Base-by-base conservation (phyloP, 2,797 vertebrate genomes). In the Sebastes dallii region DNA sequence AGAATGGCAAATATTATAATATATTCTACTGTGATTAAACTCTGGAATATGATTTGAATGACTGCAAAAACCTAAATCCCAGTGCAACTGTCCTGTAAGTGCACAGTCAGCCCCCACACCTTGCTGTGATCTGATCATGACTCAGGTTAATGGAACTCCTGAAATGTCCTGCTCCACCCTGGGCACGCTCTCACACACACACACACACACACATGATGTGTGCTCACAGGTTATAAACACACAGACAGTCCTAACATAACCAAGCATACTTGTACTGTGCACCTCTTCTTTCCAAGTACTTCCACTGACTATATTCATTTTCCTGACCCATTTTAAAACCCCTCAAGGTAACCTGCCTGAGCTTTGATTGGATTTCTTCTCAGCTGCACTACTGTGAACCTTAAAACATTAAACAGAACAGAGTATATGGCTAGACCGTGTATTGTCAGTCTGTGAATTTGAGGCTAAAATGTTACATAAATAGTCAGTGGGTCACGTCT, bases 61-160 rank as follows among this genome's bases (percentile, higher is more conserved):
- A 25, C 50, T 71, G 27, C 67, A 50, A 72, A 67, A 46, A 25
- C 18, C 18, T 55, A 46, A 82, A 67, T 52, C 34, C 29, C 2
- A 8, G n/a, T 18, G 42, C 55, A 58, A 68, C 29, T 56, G 42
- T 46, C 56, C n/a, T 81, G 77, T 61, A 82, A 75, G 34, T 42
- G 79, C 59, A 16, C 13, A 24, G 75, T 75, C 73, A 85, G 86
- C 83, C 61, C 60, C 59, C 78, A 77, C 82, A 55, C 65, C 75
- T 65, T 72, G 82, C 81, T 78, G 77, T 36, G 42, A 89, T 85
- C 78, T 29, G 27, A 65, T 18, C 32, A 77, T 95, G 94, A 96
- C 85, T 96, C 92, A 95, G 89, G 78, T 88, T 73, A 77, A 77
- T 79, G 91, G 91, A 93, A 93, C 91, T 85, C 90, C 30, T 76